phyloP scores from a whole-genome alignment of 2,797 vertebrate genomes.

The Momotus momota region DNA sequence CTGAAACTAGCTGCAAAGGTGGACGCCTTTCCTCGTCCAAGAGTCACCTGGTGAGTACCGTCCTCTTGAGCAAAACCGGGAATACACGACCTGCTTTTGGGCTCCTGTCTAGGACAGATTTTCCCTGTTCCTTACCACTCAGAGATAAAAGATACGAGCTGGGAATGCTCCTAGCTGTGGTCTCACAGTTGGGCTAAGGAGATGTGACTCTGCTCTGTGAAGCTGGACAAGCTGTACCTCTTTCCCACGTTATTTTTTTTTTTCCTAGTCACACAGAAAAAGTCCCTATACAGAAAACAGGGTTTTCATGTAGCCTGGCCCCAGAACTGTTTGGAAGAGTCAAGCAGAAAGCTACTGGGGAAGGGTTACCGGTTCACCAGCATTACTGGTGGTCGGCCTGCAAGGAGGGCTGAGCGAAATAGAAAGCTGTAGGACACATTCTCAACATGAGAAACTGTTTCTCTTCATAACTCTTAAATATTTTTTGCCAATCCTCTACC shows the following conservation, averaged over 20 bases:
- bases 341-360: neutral
- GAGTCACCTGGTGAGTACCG: constrained; percentile 81
- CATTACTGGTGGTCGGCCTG: neutral
- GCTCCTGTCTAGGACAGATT: neutral
- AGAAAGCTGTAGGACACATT: neutral
- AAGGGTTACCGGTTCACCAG: neutral
- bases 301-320: neutral
- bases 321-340: neutral
- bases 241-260: neutral
- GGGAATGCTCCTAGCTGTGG: neutral
- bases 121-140: neutral
- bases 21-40: constrained; percentile 83
- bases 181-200: neutral
- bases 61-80: neutral
- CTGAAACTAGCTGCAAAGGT: constrained; percentile 83
- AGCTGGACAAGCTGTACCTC: neutral
- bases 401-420: neutral
- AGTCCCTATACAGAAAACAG: neutral
- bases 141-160: neutral
- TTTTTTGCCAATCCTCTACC: neutral
- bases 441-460: neutral
- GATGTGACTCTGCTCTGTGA: neutral
- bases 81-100: accelerated
- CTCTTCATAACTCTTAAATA: neutral
- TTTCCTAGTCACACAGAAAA: neutral